Base-by-base conservation (phyloP, 1,140 invertebrate species). In the Philopotamus ludificatus region DNA sequence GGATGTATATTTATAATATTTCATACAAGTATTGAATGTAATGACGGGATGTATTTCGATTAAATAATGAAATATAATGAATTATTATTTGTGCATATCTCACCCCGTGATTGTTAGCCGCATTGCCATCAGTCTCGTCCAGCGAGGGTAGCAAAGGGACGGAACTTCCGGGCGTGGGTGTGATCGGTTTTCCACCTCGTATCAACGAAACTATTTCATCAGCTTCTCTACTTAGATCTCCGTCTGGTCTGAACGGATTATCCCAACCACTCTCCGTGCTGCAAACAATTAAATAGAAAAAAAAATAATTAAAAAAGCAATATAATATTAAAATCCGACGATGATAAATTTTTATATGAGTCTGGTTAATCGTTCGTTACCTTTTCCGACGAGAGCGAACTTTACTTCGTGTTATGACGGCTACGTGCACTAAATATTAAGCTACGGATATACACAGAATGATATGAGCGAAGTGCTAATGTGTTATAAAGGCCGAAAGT, bases 191-290 rank as follows among this genome's bases (percentile, higher is more conserved):
- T 64, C 79, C 77, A 71, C 91, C 92, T 79, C 94, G 94, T 77
- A 95, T 95, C 77, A 94, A 83, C 73, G 94, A 92, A 23, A 98
- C 93, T 71, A 98, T 96, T 79, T 96, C 92, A 76, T 98, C 95
- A 15, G 95, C 94, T 79, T 98, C 95, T 73, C 91, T 85, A 70
- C 91, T 94, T 67, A 98, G 80, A 79, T 97, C 93, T 49, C 95
- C 94, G 72, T 95, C 95, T 3, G 95, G 95, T 76, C 94, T 87
- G 84, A 98, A 98, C 22, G 95, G 95, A 80, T 98, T 98, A 78
- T 98, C 95, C 87, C 94, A 94, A 49, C 93, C 93, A 74, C 91
- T 95, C 74, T 97, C 94, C 71, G 90, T 90, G 79, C 94, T 98
- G 84, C 70, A 88, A 83, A 69, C 76, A 72, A 79, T 62, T 73